Percentiles rank a stretch among this genome's conserved stretches.
These are phyloP conservation scores for Graphium colonna DNA, from an alignment of 2,888 invertebrate species.

Conservation along the genomic window DNA sequence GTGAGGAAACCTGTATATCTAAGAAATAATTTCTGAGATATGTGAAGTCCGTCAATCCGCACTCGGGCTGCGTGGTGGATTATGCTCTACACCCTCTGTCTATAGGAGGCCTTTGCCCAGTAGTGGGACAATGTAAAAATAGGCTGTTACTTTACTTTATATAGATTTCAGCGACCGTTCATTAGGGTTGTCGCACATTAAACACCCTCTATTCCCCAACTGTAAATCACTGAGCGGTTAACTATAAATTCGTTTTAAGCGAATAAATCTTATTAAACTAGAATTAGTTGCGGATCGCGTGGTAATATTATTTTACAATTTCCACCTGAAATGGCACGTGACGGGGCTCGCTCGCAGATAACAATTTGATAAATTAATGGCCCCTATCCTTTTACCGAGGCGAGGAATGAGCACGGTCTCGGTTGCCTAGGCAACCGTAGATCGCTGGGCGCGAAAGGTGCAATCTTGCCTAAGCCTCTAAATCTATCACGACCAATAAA, in stretches of 20 bases:
- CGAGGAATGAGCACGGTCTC: constrained; percentile 18
- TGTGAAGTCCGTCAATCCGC: no score
- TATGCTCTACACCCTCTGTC: no score
- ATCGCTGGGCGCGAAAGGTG: constrained; percentile 23
- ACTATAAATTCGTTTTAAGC: background rate
- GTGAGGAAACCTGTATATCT: no score
- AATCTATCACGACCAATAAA: constrained; percentile 27
- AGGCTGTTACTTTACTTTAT: no score
- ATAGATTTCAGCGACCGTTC: background rate
- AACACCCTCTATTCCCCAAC: background rate
- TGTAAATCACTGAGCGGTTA: background rate
- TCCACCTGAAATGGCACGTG: constrained; percentile 13
- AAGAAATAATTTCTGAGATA: no score
- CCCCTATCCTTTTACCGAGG: constrained; percentile 18
- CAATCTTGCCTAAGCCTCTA: constrained; percentile 24
- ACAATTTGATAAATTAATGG: constrained; percentile 22
- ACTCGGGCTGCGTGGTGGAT: no score
- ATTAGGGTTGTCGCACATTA: constrained; percentile 1
- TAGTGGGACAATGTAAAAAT: no score
- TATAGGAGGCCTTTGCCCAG: no score
- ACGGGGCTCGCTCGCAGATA: constrained; percentile 16
- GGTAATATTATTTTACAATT: constrained; percentile 11
- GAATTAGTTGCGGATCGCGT: constrained; percentile 2
- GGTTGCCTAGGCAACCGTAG: constrained; percentile 21
- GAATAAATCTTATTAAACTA: constrained; percentile 13